Base-by-base conservation (phyloP, 1,140 invertebrate genomes). In the Dinothrombium tinctorium region DNA sequence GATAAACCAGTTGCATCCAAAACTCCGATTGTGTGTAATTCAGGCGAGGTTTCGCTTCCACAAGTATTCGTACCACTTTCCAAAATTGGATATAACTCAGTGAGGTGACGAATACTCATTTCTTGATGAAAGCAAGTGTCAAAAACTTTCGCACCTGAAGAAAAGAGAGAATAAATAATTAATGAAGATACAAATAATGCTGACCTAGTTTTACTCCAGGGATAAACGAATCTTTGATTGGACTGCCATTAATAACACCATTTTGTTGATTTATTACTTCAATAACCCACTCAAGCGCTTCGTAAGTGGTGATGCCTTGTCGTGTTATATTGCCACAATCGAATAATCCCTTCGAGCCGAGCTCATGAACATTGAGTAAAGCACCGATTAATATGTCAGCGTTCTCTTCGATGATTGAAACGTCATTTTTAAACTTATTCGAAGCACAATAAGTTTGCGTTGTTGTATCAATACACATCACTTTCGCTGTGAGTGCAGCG, bases 131-230 rank as follows among this genome's bases (percentile, higher is more conserved):
- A 22, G 23, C 33, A 36, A 7, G 33, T 36, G 17, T 36, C 33
- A 8, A 15, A 36, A 19, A 36, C 33, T 8, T 17, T 21, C 20
- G 23, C 23, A 6, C 33, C 33, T 36, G 7, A 15, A 12, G 20
- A 12, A 33, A 17, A 33, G 32, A 33, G 14, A 33, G 14, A 8
- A 8, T 9, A 19, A 17, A 8, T 9, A 17, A 33, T n/a, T 14
- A 33, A 14, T 33, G 32, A 33, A 33, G 32, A 2, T 33, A n/a
- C 28, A n/a, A 29, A 15, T 15, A 29, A 29, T 15, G n/a, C 33
- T 23, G 20, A 36, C 33, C 33, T 17, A 36, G 23, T 36, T 36
- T 36, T 9, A 36, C 19, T 22, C 33, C 33, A n/a, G 33, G 33
- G 23, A 36, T 36, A 6, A 36, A n/a, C 1, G 33, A 36, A 22